phyloP scores from a whole-genome alignment of 2,888 invertebrate genomes.

The Nycteola revayana region DNA sequence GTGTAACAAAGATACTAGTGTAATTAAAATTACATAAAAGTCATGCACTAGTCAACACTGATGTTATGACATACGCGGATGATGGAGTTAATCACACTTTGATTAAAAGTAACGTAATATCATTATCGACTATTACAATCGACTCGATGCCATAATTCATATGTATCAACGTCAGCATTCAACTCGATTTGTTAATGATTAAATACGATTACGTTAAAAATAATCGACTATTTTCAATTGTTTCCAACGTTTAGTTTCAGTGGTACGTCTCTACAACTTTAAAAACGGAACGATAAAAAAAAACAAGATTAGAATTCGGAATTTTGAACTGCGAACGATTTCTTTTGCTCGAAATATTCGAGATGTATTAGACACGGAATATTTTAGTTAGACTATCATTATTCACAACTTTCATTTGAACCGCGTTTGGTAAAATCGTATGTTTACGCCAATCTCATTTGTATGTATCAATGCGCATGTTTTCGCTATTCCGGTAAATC shows the following conservation, averaged over 20 bases:
- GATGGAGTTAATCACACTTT: slow-evolving; percentile 17
- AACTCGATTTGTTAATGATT: too few relatives aligned
- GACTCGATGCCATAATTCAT: slow-evolving; percentile 10
- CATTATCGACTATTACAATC: slow-evolving; percentile 11
- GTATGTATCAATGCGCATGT: slow-evolving; percentile 13
- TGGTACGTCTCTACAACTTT: too few relatives aligned
- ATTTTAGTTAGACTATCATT: slow-evolving; percentile 9
- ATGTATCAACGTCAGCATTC: neutral
- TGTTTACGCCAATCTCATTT: slow-evolving; percentile 10
- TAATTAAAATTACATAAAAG: slow-evolving; percentile 17
- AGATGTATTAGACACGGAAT: slow-evolving; percentile 7
- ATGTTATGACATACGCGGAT: slow-evolving; percentile 35
- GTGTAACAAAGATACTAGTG: neutral
- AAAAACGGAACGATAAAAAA: too few relatives aligned
- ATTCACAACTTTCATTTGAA: slow-evolving; percentile 16
- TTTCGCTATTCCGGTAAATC: slow-evolving; percentile 22
- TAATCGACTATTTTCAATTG: too few relatives aligned
- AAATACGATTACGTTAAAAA: too few relatives aligned
- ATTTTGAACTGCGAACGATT: slow-evolving; percentile 1
- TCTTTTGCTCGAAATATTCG: slow-evolving; percentile 12
- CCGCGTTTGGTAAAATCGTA: slow-evolving; percentile 3
- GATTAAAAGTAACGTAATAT: slow-evolving; percentile 17
- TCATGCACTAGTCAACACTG: slow-evolving; percentile 16
- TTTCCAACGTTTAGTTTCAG: too few relatives aligned
- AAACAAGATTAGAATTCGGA: too few relatives aligned